phyloP scores from a whole-genome alignment of 2,113 vertebrate species.

The Otus sunia region DNA sequence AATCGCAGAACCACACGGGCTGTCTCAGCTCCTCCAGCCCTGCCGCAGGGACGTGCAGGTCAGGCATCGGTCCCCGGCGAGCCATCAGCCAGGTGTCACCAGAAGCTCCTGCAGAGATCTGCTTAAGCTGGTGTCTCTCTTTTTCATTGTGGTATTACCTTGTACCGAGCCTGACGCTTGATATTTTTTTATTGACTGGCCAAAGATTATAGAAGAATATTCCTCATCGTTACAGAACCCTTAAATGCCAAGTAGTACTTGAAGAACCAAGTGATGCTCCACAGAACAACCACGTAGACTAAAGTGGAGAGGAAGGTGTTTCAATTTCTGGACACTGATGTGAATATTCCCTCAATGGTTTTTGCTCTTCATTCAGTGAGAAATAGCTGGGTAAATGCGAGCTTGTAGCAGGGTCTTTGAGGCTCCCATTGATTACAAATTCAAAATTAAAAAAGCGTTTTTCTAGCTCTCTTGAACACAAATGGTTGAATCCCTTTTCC shows the following conservation, averaged over 20 bases:
- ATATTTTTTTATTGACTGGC: background rate
- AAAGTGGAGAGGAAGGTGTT: background rate
- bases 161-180: background rate
- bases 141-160: accelerated
- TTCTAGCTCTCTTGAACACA: background rate
- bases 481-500: background rate
- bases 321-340: background rate
- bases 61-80: background rate
- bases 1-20: too few relatives aligned
- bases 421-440: background rate
- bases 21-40: background rate
- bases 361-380: background rate
- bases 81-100: background rate
- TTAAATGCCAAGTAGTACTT: background rate
- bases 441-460: background rate
- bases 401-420: background rate
- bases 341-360: background rate
- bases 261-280: accelerated
- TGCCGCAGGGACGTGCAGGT: accelerated
- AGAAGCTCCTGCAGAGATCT: background rate
- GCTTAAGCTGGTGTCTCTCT: background rate
- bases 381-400: background rate
- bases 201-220: background rate
- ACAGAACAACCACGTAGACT: accelerated
- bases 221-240: background rate